Conservation (phyloP, 2,113 vertebrate genomes). For the Gnathonemus longibarbis region DNA sequence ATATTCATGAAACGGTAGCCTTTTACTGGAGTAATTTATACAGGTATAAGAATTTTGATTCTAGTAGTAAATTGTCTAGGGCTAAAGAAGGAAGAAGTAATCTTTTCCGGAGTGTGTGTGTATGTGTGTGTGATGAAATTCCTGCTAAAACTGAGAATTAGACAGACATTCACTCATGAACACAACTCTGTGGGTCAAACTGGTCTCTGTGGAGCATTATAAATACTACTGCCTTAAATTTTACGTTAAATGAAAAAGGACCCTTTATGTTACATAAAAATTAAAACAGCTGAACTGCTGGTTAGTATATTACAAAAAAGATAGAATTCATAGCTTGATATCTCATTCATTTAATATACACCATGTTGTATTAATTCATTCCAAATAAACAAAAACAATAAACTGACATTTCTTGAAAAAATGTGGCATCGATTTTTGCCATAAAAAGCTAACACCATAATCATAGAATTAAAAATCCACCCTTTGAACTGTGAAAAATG, state of each 20-base stretch:
- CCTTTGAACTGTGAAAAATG: background rate
- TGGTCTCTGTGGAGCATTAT: background rate
- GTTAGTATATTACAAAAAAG: background rate
- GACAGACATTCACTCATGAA: background rate
- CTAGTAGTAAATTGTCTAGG: background rate
- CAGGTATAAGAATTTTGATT: background rate
- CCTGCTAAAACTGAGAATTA: background rate
- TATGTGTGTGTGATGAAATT: background rate
- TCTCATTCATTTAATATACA: background rate
- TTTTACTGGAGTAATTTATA: background rate
- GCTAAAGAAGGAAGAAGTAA: background rate
- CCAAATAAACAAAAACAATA: background rate
- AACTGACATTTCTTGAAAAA: background rate
- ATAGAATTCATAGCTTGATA: background rate
- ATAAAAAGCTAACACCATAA: background rate
- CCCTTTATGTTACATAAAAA: background rate
- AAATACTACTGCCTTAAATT: background rate
- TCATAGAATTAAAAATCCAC: background rate
- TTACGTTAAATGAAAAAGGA: background rate
- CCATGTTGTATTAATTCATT: background rate
- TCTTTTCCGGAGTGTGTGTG: background rate
- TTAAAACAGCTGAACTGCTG: background rate
- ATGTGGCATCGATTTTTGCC: background rate
- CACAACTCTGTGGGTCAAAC: background rate
- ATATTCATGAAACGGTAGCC: conserved; percentile 14